Percentiles rank a stretch among this genome's conserved stretches.
These are phyloP conservation scores for Drosophila mayaguana DNA, from an alignment of 2,888 invertebrate species.

Conservation along the genomic window DNA sequence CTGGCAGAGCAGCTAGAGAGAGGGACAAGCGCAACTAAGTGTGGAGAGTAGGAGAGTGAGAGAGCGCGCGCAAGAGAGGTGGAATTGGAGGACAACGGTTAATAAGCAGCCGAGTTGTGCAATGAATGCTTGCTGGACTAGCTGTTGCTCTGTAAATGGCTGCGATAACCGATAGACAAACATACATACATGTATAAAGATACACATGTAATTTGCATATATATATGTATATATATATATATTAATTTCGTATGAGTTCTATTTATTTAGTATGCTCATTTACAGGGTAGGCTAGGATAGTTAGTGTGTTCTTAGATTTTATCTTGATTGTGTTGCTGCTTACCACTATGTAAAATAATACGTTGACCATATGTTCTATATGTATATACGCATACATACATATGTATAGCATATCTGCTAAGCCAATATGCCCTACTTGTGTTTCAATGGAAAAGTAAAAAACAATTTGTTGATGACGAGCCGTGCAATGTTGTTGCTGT, in stretches of 20 bases:
- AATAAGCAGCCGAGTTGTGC: constrained; percentile 4
- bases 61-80: neutral
- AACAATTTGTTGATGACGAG: constrained; percentile 35
- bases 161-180: neutral
- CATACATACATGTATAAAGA: neutral
- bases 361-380: neutral
- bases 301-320: neutral
- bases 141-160: neutral
- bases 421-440: neutral
- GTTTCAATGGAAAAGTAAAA: constrained; percentile 3
- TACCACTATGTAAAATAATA: neutral
- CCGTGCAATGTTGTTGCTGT: constrained; percentile 26
- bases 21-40: constrained; percentile 8
- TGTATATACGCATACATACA: too few relatives aligned
- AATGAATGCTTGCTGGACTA: constrained; percentile 2
- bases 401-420: neutral
- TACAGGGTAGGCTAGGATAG: neutral
- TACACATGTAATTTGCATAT: neutral
- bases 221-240: neutral
- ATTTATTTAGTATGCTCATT: neutral
- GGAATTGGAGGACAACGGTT: constrained; percentile 7
- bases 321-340: neutral
- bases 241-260: neutral
- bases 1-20: neutral
- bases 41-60: neutral